Base-by-base conservation (phyloP, 1,140 invertebrate species). In the Bombus terrestris region DNA sequence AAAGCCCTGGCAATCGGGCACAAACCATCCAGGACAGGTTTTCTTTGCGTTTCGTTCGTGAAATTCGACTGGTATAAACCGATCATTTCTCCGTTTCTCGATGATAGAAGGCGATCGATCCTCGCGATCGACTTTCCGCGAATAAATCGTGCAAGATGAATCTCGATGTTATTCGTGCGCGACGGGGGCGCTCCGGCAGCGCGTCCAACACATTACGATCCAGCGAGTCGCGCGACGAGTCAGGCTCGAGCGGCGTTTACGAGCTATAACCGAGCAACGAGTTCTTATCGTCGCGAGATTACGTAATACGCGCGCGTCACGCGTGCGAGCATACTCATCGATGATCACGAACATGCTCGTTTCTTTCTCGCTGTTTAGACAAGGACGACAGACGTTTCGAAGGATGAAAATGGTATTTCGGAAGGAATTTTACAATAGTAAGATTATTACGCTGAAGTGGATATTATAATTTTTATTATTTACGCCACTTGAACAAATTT, bases 271-370 rank as follows among this genome's bases (percentile, higher is more conserved):
- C 66, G 47, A 25, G 64, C 10, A 39, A 39, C 81, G 73, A 57
- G 74, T 83, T 83, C 74, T 78, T 68, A 78, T 83, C 82, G 82
- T 39, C 13, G 12, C 47, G 2, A 69, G 82, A 83, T 78, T 83
- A 78, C 64, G 82, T 32, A 83, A 83, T 6, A 37, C 59, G 25
- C 35, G 12, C 25, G n/a, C 57, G 41, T 47, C 76, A 32, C 41
- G 41, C 39, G 77, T 32, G 4, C 32, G n/a, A 8, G 73, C 47
- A 25, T 57, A 32, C 3, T 74, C n/a, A 35, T 37, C 37, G 75
- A 43, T 28, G 43, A 68, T 35, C 28, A 18, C 9, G 9, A 22
- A 10, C 47, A 18, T 22, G 47, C 18, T 53, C 22, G 47, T 53
- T 53, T 53, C 18, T 8, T 53, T 53, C 15, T 53, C 47, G 28